phyloP scores from a whole-genome alignment of 2,888 invertebrate species.

The Drosophila neotestacea region DNA sequence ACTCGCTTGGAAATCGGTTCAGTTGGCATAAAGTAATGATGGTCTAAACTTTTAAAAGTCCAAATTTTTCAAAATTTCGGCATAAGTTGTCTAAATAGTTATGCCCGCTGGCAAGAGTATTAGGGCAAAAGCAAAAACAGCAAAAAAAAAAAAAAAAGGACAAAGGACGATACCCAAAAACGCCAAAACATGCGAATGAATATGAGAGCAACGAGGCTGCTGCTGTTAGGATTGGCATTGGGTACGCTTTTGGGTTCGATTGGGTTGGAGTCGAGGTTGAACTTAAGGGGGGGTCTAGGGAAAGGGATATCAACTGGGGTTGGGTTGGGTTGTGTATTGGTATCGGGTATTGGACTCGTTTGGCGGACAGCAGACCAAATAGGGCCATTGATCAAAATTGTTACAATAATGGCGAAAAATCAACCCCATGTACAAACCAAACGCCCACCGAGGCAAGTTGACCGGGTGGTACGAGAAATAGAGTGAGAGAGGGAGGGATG shows the following conservation, averaged over 20 bases:
- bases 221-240: conserved; percentile 35
- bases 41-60: too few species aligned
- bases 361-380: conserved; percentile 69
- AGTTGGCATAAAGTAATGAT: too few species aligned
- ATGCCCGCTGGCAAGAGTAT: conserved; percentile 24
- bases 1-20: too few species aligned
- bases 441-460: conserved; percentile 47
- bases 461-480: conserved; percentile 10
- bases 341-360: conserved; percentile 45
- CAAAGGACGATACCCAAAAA: conserved; percentile 43
- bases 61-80: too few species aligned
- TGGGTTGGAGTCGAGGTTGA: background rate
- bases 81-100: background rate
- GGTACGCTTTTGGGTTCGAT: conserved; percentile 18
- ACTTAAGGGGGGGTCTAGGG: background rate
- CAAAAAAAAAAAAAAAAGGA: conserved; percentile 26
- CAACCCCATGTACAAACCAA: conserved; percentile 62
- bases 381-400: conserved; percentile 83
- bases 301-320: background rate
- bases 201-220: conserved; percentile 48
- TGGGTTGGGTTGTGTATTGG: conserved; percentile 20
- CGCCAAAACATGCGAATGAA: conserved; percentile 63
- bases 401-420: conserved; percentile 84
- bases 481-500: background rate
- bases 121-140: conserved; percentile 3